Percentiles rank a stretch among this genome's conserved stretches.
These are phyloP conservation scores for Distichodus sexfasciatus DNA, from an alignment of 2,797 vertebrate genomes.

Conservation along the genomic window DNA sequence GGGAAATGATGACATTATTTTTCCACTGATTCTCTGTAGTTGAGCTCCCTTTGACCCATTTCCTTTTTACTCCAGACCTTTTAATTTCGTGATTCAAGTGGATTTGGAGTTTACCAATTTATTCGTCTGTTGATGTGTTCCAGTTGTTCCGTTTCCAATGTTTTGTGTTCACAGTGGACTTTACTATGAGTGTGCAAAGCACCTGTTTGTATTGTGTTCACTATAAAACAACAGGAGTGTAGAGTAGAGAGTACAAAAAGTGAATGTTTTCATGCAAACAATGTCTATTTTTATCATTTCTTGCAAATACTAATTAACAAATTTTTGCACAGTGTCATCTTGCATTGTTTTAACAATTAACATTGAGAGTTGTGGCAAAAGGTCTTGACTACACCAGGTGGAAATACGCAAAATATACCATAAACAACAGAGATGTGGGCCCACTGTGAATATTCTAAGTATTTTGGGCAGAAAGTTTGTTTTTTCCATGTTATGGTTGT, in stretches of 20 bases:
- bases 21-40: too few relatives aligned
- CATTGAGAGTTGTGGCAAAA: neutral
- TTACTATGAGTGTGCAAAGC: neutral
- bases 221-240: neutral
- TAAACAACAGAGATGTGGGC: conserved; percentile 5
- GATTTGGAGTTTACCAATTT: too few relatives aligned
- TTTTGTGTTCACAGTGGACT: neutral
- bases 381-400: neutral
- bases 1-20: too few relatives aligned
- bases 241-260: neutral
- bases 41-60: too few relatives aligned
- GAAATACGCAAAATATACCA: neutral
- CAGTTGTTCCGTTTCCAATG: neutral
- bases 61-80: too few relatives aligned
- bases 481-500: neutral
- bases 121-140: neutral
- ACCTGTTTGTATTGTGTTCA: neutral
- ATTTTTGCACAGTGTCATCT: neutral
- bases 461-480: neutral
- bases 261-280: too few relatives aligned
- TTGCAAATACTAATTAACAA: neutral
- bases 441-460: neutral
- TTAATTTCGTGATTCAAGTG: too few relatives aligned
- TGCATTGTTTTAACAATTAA: neutral
- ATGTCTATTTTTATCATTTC: too few relatives aligned